Evolutionary conservation across 1,140 invertebrate genomes (phyloP).

Genomic region (Heliconius nattereri): DNA sequence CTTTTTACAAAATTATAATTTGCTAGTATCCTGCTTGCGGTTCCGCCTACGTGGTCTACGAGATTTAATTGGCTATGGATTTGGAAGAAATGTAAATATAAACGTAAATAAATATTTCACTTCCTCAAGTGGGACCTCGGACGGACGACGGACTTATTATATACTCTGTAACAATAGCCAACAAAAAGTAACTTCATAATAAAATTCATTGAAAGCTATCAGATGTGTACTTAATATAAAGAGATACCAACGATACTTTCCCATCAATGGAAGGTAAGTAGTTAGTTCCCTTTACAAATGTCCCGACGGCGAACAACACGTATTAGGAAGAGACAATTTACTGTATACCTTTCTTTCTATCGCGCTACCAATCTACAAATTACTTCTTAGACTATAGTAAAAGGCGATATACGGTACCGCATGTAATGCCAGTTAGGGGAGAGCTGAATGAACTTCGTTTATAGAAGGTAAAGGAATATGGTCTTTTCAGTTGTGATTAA

Average conservation of each 20-base stretch:
- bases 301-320: constrained; percentile 45
- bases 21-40: too few relatives aligned
- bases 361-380: constrained; percentile 46
- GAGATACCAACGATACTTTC: constrained; percentile 45
- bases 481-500: not conserved
- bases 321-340: constrained; percentile 50
- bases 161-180: not conserved
- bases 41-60: too few relatives aligned
- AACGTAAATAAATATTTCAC: too few relatives aligned
- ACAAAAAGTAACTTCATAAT: constrained; percentile 25
- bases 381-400: constrained; percentile 26
- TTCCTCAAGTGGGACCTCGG: too few relatives aligned
- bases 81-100: too few relatives aligned
- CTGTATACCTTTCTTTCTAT: constrained; percentile 45
- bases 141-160: too few relatives aligned
- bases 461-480: not conserved
- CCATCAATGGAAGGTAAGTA: constrained; percentile 50
- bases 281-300: constrained; percentile 50
- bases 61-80: too few relatives aligned
- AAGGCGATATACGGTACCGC: not conserved
- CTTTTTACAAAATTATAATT: too few relatives aligned
- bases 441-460: not conserved
- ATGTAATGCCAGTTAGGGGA: not conserved
- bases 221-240: constrained; percentile 30
- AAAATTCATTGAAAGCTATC: constrained; percentile 22